Percentiles rank a stretch among this genome's conserved stretches.
Conservation (phyloP, 2,888 invertebrate genomes). For the Ormyrus labotus region DNA sequence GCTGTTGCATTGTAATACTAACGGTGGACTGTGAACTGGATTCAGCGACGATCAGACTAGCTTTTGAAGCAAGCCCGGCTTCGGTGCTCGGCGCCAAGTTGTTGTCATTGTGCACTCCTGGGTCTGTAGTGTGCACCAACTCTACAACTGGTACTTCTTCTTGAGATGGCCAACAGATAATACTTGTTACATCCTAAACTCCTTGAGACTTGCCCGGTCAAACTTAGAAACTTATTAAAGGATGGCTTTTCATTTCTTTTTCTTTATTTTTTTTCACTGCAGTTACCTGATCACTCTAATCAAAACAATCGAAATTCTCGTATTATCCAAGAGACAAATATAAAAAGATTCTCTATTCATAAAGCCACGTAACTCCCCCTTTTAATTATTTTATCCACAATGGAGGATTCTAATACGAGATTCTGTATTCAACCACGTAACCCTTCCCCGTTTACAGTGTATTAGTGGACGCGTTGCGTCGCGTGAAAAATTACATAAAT, state of each 20-base stretch:
- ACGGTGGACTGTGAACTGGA: constrained; percentile 62
- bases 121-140: constrained; percentile 71
- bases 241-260: not conserved
- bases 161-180: constrained; percentile 69
- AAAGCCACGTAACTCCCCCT: no score
- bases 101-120: constrained; percentile 66
- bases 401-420: no score
- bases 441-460: not conserved
- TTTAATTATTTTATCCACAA: no score
- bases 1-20: constrained; percentile 51
- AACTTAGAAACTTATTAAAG: not conserved
- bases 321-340: no score
- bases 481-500: constrained; percentile 63
- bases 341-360: no score
- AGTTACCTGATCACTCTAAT: no score
- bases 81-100: constrained; percentile 58
- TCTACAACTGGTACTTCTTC: constrained; percentile 71
- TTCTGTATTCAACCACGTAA: not conserved
- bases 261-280: not conserved
- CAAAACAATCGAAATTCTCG: no score
- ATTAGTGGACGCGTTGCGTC: constrained; percentile 3
- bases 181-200: constrained; percentile 60
- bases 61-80: constrained; percentile 67
- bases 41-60: constrained; percentile 66
- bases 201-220: constrained; percentile 8